Evolutionary conservation across 2,113 vertebrate genomes (phyloP).

Genomic region (Carettochelys insculpta): DNA sequence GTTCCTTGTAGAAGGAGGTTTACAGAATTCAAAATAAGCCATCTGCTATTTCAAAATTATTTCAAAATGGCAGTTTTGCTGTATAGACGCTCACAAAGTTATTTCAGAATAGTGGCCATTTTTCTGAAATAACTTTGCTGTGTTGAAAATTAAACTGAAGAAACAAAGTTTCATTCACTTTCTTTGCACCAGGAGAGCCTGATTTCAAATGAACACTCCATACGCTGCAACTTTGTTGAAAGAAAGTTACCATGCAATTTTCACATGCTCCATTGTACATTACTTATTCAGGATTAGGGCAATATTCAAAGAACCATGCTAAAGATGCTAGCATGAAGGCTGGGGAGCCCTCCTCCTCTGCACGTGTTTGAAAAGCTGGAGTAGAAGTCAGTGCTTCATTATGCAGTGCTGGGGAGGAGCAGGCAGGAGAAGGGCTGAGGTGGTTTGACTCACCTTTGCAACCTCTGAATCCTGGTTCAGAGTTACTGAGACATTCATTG

Average conservation of each 20-base stretch:
- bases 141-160: neutral
- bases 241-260: neutral
- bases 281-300: neutral
- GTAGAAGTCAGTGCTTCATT: neutral
- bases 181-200: neutral
- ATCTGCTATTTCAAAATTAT: no score
- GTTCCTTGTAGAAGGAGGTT: no score
- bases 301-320: neutral
- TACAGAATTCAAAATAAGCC: no score
- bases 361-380: neutral
- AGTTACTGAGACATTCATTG: neutral
- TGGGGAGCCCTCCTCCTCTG: neutral
- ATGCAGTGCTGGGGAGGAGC: neutral
- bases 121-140: no score
- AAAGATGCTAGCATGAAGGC: neutral
- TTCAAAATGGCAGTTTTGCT: no score
- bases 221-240: neutral
- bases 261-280: neutral
- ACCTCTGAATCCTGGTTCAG: neutral
- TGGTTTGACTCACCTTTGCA: neutral
- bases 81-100: no score
- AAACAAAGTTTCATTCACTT: neutral
- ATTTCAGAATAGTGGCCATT: no score
- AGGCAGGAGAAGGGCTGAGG: neutral
- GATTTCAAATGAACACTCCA: neutral